Evolutionary conservation across 53 echinoderm and acorn worm species (phyloP).

Genomic region (Astropecten irregularis): DNA sequence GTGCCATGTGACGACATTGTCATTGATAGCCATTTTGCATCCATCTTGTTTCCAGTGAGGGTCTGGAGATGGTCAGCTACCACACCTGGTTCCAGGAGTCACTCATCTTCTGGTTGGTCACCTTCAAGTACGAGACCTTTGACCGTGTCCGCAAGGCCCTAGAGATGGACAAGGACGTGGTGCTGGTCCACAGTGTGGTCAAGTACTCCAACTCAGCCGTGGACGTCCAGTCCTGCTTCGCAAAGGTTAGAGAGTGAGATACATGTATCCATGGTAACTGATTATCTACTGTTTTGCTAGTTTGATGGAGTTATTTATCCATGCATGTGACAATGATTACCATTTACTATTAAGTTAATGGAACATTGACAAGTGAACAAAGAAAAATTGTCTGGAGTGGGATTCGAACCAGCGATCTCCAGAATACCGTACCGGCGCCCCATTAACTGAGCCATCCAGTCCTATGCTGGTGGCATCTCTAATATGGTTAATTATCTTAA

Average conservation of each 20-base stretch:
- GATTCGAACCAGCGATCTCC: too few relatives aligned
- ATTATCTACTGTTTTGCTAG: neutral
- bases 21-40: neutral
- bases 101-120: slow-evolving; percentile 90
- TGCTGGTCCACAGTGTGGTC: slow-evolving; percentile 90
- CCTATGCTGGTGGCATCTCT: too few relatives aligned
- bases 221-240: slow-evolving; percentile 92
- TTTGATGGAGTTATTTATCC: neutral
- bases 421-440: too few relatives aligned
- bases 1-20: too few relatives aligned
- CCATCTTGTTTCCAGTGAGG: slow-evolving; percentile 57
- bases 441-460: too few relatives aligned
- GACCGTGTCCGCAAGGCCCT: slow-evolving; percentile 88
- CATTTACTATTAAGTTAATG: too few relatives aligned
- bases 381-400: too few relatives aligned
- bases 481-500: too few relatives aligned
- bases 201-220: slow-evolving; percentile 98
- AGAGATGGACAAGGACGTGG: slow-evolving; percentile 92
- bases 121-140: slow-evolving; percentile 89
- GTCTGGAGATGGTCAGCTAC: slow-evolving; percentile 64
- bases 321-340: too few relatives aligned
- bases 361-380: too few relatives aligned
- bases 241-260: slow-evolving; percentile 92
- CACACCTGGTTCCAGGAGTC: slow-evolving; percentile 91
- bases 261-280: too few relatives aligned